Percentiles rank a stretch among this genome's conserved stretches.
Conservation (phyloP, 2,113 vertebrate genomes). For the Tragelaphus scriptus region DNA sequence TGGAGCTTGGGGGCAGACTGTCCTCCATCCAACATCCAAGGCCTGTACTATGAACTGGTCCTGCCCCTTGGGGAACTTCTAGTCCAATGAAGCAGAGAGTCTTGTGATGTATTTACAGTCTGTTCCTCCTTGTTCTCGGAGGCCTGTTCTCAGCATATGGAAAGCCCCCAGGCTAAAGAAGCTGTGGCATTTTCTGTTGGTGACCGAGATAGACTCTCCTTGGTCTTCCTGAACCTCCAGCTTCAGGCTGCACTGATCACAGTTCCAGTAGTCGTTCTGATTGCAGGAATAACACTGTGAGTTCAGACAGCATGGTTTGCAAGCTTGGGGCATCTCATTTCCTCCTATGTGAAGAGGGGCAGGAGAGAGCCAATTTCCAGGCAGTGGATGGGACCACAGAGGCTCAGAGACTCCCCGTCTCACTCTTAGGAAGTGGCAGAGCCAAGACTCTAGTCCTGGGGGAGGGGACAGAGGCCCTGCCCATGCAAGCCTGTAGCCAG, state of each 20-base stretch:
- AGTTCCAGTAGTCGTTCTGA: fast-evolving
- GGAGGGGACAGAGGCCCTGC: background rate
- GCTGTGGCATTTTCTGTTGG: background rate
- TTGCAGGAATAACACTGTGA: background rate
- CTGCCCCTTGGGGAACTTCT: background rate
- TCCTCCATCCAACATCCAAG: background rate
- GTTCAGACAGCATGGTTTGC: background rate
- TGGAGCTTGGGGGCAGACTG: background rate
- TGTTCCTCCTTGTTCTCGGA: background rate
- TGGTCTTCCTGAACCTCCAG: background rate
- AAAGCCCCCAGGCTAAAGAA: background rate
- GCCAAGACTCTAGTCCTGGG: background rate
- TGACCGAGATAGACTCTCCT: background rate
- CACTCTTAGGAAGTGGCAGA: background rate
- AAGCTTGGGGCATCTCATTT: background rate
- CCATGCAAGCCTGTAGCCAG: background rate
- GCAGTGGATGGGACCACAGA: background rate
- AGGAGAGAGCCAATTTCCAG: background rate
- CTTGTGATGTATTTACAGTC: background rate
- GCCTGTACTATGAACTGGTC: background rate
- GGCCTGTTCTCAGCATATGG: background rate
- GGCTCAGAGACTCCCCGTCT: background rate
- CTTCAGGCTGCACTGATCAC: background rate
- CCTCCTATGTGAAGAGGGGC: background rate
- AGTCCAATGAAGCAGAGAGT: background rate